These are phyloP conservation scores for Micrasema longulum DNA, from an alignment of 1,140 invertebrate species.

Conservation along the genomic window DNA sequence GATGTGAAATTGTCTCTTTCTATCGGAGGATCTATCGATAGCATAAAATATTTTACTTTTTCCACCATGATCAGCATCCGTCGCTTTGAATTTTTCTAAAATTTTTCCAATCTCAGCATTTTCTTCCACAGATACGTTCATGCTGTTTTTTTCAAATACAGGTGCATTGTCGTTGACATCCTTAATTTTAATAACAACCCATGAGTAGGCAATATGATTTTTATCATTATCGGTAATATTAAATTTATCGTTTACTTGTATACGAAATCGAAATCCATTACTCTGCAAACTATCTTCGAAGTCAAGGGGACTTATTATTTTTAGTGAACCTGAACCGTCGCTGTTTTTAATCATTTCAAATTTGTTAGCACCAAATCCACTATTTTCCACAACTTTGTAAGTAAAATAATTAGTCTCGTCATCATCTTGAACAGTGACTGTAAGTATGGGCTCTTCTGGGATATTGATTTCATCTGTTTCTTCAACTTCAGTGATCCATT, in stretches of 20 bases:
- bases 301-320: constrained; percentile 73
- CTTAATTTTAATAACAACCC: constrained; percentile 72
- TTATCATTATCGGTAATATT: constrained; percentile 71
- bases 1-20: constrained; percentile 72
- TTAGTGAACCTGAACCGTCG: constrained; percentile 76
- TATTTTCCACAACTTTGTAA: constrained; percentile 70
- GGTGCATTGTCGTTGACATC: constrained; percentile 76
- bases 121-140: constrained; percentile 74
- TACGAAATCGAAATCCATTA: constrained; percentile 72
- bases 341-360: constrained; percentile 76
- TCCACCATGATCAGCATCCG: constrained; percentile 73
- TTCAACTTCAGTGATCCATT: constrained; percentile 76
- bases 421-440: constrained; percentile 74
- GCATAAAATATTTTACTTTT: constrained; percentile 69
- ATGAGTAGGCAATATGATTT: constrained; percentile 74
- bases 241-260: constrained; percentile 70
- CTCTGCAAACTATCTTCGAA: constrained; percentile 72
- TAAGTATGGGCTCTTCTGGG: constrained; percentile 73
- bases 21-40: constrained; percentile 73
- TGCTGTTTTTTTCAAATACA: constrained; percentile 71
- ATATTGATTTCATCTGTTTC: constrained; percentile 73
- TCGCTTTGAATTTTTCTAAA: constrained; percentile 73
- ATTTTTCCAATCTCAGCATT: constrained; percentile 72
- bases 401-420: constrained; percentile 73
- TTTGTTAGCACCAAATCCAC: constrained; percentile 74